phyloP scores from a whole-genome alignment of 2,888 invertebrate species.

The Stenurella melanura region DNA sequence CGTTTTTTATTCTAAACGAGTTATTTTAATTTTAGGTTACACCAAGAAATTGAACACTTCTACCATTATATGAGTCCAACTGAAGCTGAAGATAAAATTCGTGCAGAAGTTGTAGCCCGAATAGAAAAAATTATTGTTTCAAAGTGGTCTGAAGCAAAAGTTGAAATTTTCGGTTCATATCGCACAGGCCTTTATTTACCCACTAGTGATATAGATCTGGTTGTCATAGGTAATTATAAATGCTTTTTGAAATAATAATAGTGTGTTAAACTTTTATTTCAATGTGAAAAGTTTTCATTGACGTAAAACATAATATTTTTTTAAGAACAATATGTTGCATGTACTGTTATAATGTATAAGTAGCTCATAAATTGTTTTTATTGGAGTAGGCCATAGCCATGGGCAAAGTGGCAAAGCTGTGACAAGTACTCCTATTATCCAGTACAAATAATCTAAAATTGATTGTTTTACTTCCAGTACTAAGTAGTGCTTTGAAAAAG shows the following conservation, averaged over 20 bases:
- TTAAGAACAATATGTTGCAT: no score
- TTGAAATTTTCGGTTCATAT: slow-evolving; percentile 98
- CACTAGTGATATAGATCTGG: slow-evolving; percentile 87
- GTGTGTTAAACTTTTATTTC: no score
- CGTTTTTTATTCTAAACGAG: slow-evolving; percentile 22
- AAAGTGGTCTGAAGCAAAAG: slow-evolving; percentile 95
- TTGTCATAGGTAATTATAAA: slow-evolving; percentile 76
- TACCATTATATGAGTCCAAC: slow-evolving; percentile 96
- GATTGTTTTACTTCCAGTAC: no score
- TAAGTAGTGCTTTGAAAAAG: no score
- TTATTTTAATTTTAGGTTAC: slow-evolving; percentile 79
- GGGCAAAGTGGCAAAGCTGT: no score
- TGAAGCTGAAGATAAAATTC: slow-evolving; percentile 91
- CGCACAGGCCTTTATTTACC: slow-evolving; percentile 98
- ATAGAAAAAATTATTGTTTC: slow-evolving; percentile 91
- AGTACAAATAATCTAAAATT: no score
- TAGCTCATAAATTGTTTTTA: no score
- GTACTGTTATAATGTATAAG: no score
- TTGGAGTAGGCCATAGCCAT: no score
- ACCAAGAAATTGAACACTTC: slow-evolving; percentile 98
- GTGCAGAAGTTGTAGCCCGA: slow-evolving; percentile 91
- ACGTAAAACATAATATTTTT: no score
- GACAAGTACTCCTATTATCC: no score
- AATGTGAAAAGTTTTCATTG: no score
- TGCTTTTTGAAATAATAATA: neutral